phyloP scores from a whole-genome alignment of 2,113 vertebrate genomes.

The Tricholaema leucomelas region DNA sequence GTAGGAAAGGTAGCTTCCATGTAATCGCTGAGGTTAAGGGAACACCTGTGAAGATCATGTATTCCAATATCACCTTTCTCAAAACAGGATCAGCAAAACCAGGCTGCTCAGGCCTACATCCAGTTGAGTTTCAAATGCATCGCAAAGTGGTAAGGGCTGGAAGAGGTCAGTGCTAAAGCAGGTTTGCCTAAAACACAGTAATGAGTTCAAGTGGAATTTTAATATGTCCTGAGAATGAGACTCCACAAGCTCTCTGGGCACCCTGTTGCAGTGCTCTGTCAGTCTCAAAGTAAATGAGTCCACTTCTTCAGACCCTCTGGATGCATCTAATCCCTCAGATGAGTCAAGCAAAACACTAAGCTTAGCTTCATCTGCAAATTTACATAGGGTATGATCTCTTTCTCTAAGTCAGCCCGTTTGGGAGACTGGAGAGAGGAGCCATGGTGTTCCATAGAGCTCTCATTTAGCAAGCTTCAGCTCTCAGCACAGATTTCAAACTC shows the following conservation, averaged over 20 bases:
- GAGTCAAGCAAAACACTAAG: not conserved
- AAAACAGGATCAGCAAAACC: not conserved
- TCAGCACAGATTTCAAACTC: not conserved
- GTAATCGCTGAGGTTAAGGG: rapidly evolving
- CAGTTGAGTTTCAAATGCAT: not conserved
- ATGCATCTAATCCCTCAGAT: too few relatives aligned
- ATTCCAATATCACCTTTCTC: not conserved
- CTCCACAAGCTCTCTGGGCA: too few relatives aligned
- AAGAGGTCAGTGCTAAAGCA: too few relatives aligned
- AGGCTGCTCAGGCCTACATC: not conserved
- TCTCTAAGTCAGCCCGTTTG: not conserved
- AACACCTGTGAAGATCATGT: not conserved
- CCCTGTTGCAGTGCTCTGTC: too few relatives aligned
- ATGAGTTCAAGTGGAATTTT: too few relatives aligned
- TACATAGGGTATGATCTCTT: not conserved
- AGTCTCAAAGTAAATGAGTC: too few relatives aligned
- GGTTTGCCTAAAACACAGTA: too few relatives aligned
- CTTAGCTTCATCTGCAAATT: not conserved
- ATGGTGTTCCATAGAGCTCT: not conserved
- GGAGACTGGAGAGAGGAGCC: not conserved
- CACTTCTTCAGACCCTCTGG: too few relatives aligned
- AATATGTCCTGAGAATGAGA: too few relatives aligned
- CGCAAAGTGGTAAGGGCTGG: too few relatives aligned
- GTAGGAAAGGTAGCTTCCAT: not conserved
- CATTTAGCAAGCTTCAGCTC: not conserved